A percentile compares a stretch with the other conserved stretches of the same genome.
Evolutionary conservation across 2,113 vertebrate species (phyloP).

Genomic region (Prietella phreatophila): DNA sequence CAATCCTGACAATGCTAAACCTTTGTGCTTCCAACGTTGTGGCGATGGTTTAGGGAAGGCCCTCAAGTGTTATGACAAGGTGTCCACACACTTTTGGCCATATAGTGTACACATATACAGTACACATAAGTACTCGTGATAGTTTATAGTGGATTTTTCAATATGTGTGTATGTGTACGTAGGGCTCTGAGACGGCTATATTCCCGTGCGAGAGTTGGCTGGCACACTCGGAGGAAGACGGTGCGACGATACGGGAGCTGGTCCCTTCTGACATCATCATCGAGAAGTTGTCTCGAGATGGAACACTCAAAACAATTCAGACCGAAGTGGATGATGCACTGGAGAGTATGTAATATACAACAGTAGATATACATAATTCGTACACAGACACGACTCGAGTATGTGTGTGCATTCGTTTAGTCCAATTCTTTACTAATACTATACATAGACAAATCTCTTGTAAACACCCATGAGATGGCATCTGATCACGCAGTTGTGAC

Average conservation of each 20-base stretch:
- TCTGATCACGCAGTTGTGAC: neutral
- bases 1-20: neutral
- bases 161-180: constrained; percentile 21
- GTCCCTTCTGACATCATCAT: constrained; percentile 92
- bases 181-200: constrained; percentile 91
- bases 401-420: neutral
- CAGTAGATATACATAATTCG: neutral
- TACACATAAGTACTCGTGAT: neutral
- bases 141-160: neutral
- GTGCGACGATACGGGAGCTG: constrained; percentile 87
- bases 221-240: constrained; percentile 91
- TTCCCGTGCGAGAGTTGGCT: constrained; percentile 94
- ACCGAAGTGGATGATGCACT: constrained; percentile 90
- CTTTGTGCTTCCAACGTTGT: neutral
- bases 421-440: neutral
- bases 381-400: neutral
- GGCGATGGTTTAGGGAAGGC: neutral
- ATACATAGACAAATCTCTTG: no score
- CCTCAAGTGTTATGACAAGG: neutral
- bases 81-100: neutral
- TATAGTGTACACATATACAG: neutral
- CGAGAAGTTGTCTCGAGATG: constrained; percentile 88
- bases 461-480: neutral
- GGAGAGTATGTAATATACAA: constrained; percentile 79
- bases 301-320: constrained; percentile 85